Evolutionary conservation across 2,888 invertebrate genomes (phyloP).

Genomic region (Erynnis tages): DNA sequence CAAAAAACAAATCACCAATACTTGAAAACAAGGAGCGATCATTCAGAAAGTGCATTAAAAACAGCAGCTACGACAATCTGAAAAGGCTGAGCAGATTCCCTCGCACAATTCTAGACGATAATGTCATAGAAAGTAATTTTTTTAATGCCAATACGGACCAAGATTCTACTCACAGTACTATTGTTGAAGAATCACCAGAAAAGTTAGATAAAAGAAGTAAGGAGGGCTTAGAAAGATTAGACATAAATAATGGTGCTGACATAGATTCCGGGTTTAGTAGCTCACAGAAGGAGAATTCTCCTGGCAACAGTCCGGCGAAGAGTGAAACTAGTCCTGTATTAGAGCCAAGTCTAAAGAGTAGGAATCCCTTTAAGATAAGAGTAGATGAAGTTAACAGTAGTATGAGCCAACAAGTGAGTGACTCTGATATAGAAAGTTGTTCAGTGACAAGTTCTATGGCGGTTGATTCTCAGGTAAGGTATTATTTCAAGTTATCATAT

Average conservation of each 20-base stretch:
- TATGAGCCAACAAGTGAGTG: constrained; percentile 49
- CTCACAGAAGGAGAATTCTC: constrained; percentile 65
- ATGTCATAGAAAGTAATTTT: constrained; percentile 83
- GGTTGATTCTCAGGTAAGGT: constrained; percentile 29
- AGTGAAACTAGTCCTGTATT: constrained; percentile 53
- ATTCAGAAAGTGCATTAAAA: constrained; percentile 54
- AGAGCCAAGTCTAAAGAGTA: constrained; percentile 45
- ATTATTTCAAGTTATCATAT: neutral
- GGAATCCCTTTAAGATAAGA: constrained; percentile 45
- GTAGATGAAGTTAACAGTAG: constrained; percentile 35
- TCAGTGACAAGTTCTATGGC: constrained; percentile 57
- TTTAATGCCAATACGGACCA: constrained; percentile 53
- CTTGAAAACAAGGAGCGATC: constrained; percentile 67
- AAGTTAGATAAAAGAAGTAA: constrained; percentile 29
- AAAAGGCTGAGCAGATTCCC: constrained; percentile 78
- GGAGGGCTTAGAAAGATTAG: constrained; percentile 23
- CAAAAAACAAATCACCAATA: constrained; percentile 62
- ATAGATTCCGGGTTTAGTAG: constrained; percentile 39
- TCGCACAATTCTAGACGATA: constrained; percentile 62
- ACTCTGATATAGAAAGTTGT: constrained; percentile 66
- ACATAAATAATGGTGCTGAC: constrained; percentile 40
- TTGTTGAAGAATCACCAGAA: constrained; percentile 50
- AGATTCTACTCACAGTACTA: constrained; percentile 28
- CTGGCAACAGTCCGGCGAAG: constrained; percentile 46
- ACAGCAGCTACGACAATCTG: constrained; percentile 54